These are phyloP conservation scores for Cantharis nigra DNA, from an alignment of 2,888 invertebrate species.

Conservation along the genomic window DNA sequence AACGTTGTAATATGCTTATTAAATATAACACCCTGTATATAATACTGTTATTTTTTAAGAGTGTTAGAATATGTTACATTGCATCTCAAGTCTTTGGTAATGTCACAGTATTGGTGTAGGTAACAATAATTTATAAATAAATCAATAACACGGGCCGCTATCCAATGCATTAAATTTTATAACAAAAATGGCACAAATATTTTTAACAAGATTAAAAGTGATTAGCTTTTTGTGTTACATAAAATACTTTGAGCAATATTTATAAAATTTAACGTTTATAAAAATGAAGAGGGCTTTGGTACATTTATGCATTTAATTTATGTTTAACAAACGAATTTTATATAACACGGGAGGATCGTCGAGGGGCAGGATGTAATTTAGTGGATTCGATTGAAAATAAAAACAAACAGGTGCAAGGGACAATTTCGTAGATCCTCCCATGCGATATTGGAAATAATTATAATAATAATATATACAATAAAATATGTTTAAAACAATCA, in stretches of 20 bases:
- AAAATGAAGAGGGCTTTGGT: constrained; percentile 19
- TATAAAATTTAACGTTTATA: constrained; percentile 17
- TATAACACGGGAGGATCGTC: not conserved
- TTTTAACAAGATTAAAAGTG: constrained; percentile 5
- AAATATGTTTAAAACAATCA: constrained; percentile 16
- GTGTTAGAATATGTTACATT: constrained; percentile 19
- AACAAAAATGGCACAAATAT: constrained; percentile 11
- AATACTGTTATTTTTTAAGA: constrained; percentile 17
- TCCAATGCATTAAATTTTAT: constrained; percentile 10
- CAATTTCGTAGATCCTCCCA: not conserved
- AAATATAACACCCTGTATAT: constrained; percentile 21
- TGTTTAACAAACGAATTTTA: constrained; percentile 13
- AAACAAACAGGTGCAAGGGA: not conserved
- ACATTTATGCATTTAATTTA: constrained; percentile 15
- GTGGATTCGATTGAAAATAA: not conserved
- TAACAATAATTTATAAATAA: constrained; percentile 10
- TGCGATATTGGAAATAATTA: not conserved
- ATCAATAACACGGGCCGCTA: constrained; percentile 9
- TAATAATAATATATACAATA: constrained; percentile 16
- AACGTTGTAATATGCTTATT: constrained; percentile 6
- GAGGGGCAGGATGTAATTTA: not conserved
- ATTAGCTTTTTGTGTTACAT: constrained; percentile 10
- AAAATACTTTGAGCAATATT: constrained; percentile 33
- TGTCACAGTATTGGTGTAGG: constrained; percentile 20
- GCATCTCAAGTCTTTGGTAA: constrained; percentile 23